A percentile compares a stretch with the other conserved stretches of the same genome.
These are phyloP conservation scores for Danio jaintianensis DNA, from an alignment of 2,797 vertebrate species.

Conservation along the genomic window DNA sequence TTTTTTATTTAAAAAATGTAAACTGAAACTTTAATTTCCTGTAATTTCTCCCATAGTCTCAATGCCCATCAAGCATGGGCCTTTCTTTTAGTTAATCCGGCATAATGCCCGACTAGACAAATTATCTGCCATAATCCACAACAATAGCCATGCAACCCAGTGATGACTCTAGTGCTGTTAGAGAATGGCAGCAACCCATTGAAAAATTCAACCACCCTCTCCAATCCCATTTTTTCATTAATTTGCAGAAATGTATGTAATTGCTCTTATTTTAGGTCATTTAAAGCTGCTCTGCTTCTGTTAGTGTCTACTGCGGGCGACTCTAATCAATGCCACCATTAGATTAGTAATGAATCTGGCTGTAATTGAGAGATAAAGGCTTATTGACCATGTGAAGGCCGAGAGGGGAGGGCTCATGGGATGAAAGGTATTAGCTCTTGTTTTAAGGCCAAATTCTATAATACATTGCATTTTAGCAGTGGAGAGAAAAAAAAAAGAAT, in stretches of 20 bases:
- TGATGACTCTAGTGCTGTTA: background rate
- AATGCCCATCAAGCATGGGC: background rate
- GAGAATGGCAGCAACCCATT: background rate
- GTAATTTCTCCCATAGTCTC: conserved; percentile 2
- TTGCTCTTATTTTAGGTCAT: background rate
- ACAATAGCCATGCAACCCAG: conserved; percentile 1
- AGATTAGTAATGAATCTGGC: background rate
- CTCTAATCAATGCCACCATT: background rate
- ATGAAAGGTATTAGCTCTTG: background rate
- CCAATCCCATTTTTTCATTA: no score
- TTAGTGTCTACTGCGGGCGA: background rate
- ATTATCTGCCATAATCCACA: conserved; percentile 1
- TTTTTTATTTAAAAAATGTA: conserved; percentile 1
- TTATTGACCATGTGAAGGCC: background rate
- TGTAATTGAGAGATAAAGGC: background rate
- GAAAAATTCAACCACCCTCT: background rate
- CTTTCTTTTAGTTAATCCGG: background rate
- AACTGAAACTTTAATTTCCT: background rate
- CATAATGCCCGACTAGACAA: background rate
- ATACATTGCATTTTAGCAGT: no score
- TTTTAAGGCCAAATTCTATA: background rate
- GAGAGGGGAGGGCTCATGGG: background rate
- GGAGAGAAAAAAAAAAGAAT: no score
- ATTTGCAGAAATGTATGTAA: background rate
- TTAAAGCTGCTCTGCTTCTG: background rate